Evolutionary conservation across 2,113 vertebrate genomes (phyloP), one percentile per base, ranked within the genome.

Genomic region (Tapirus terrestris): DNA sequence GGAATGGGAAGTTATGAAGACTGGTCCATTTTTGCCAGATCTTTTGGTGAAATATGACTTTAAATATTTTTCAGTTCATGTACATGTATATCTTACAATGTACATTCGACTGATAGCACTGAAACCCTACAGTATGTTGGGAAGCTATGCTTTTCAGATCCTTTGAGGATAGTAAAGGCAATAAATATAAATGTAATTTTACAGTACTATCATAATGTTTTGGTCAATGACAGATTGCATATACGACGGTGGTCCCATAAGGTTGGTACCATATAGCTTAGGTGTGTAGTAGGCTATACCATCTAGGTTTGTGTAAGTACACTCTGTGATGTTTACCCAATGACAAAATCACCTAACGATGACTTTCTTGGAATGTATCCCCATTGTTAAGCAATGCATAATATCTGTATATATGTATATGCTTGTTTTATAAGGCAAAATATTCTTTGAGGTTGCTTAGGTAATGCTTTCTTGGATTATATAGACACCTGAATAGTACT

Each of bases 171-270:
- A 82, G 21, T 84, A 70, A 86, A 77, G 29, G 12, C 17, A 81
- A 27, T 93, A 90, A 81, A 56, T 82, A 76, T 33, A 80, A 70
- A 56, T 82, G 70, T 33, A 80, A 70, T 92, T 76, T 96, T 82
- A 63, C 36, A 77, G 17, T 70, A 53, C 51, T 53, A 13, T 53
- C 51, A 53, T 53, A 13, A 53, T 53, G 51, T 53, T 53, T 53
- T 16, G 14, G 51, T 53, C 51, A 14, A 53, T 53, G 51, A 53
- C 51, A 16, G 51, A 53, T 13, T 16, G 14, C 12, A 16, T 53
- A 53, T 53, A 16, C 51, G 14, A 53, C 14, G 51, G 51, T 53
- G 51, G 51, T 53, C 51, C 51, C 51, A 53, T 53, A 53, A 3
- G 51, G 14, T 53, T 53, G 14, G 51, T 53, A 53, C 51, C 51